Base-by-base conservation (phyloP, 2,888 invertebrate genomes). In the Odontomyia ornata region DNA sequence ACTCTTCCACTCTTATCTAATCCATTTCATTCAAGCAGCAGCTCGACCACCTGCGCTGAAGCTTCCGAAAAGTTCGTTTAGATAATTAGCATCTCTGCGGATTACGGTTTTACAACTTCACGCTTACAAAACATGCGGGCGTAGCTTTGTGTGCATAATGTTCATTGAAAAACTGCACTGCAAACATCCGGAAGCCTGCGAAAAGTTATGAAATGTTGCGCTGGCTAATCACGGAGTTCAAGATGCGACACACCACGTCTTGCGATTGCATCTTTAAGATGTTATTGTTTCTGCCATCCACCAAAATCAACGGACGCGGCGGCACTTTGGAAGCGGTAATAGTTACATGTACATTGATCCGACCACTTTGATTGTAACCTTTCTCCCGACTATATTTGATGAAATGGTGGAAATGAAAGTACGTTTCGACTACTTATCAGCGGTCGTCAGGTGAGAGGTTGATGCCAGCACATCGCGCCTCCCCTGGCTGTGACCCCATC, bases 401-500 rank as follows among this genome's bases (percentile, higher is more conserved):
- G 43, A 36, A 60, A 60, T 60, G 36, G 36, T 36, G 52, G 47
- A 73, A 73, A 73, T 60, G 73, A 73, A 73, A 73, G 73, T 60
- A 47, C 27, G 36, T 43, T 60, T 11, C 36, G 47, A 27, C 43
- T 36, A 18, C 13, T 72, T 13, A n/a, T 23, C 56, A 7, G 9
- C 43, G 73, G 43, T 73, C 43, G 23, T 18, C 36, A 28, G 73
- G 60, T 73, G 73, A 60, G 73, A 72, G 71, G 71, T 72, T 72
- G 71, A 13, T 27, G 1, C 11, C n/a, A 36, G 27, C 30, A 36
- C 36, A 36, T 21, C 46, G 9, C 15, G 30, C 21, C 18, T 57
- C 52, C 36, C 43, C 73, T 72, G 73, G 57, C 73, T 60, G n/a
- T 73, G 73, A 73, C 73, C 73, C 57, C 60, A 36, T 73, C 73